Conservation (phyloP, 2,113 vertebrate genomes). For the Epinephelus cyanopodus region DNA sequence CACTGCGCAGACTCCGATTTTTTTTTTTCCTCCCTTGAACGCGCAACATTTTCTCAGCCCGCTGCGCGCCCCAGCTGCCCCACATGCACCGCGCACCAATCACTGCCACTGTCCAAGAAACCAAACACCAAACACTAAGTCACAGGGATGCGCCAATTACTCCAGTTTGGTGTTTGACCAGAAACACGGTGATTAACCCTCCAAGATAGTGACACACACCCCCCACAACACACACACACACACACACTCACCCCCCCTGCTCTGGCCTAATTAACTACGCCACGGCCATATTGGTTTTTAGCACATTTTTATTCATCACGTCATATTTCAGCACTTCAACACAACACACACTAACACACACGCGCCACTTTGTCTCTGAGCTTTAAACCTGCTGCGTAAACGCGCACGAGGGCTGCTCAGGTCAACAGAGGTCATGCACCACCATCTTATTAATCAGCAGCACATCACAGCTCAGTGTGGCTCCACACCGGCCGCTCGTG, state of each 20-base stretch:
- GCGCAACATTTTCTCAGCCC: constrained; percentile 64
- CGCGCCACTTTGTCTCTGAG: not conserved
- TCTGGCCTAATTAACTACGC: not conserved
- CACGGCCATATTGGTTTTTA: not conserved
- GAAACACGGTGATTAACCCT: rapidly evolving
- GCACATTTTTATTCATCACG: not conserved
- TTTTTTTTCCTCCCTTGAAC: constrained; percentile 52
- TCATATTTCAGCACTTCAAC: not conserved
- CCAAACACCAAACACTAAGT: not conserved
- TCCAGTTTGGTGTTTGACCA: not conserved
- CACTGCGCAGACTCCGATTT: constrained; percentile 73
- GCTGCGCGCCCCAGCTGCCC: constrained; percentile 57
- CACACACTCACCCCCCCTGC: rapidly evolving
- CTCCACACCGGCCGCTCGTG: not conserved
- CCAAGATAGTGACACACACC: not conserved
- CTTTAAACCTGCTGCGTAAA: too few relatives aligned
- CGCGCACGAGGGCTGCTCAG: not conserved
- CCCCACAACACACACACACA: too few relatives aligned
- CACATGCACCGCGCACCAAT: not conserved
- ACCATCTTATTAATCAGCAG: too few relatives aligned
- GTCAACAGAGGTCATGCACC: constrained; percentile 12
- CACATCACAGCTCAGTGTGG: too few relatives aligned
- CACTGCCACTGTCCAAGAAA: not conserved
- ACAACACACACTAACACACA: not conserved
- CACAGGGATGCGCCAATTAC: not conserved